Conservation (phyloP, 2,888 invertebrate genomes). For the Dynastes tityus region DNA sequence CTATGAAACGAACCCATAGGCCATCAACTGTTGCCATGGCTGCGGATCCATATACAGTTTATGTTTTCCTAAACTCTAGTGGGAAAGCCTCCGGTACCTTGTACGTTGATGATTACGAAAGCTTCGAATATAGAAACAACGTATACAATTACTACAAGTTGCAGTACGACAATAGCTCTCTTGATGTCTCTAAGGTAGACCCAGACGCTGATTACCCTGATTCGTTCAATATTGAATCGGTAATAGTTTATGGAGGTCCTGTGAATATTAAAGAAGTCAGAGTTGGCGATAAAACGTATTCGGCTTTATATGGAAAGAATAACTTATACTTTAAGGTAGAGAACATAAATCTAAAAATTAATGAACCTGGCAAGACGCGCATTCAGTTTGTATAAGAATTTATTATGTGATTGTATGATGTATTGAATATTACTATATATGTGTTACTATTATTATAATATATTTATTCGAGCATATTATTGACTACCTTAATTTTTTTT, state of each 20-base stretch:
- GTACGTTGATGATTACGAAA: constrained; percentile 87
- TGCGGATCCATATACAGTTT: constrained; percentile 59
- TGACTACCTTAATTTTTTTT: too few species aligned
- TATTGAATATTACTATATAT: neutral
- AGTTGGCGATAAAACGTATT: constrained; percentile 2
- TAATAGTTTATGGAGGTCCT: neutral
- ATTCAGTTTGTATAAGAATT: constrained; percentile 1
- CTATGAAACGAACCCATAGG: constrained; percentile 57
- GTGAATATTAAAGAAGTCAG: neutral
- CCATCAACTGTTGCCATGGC: constrained; percentile 58
- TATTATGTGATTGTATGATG: neutral
- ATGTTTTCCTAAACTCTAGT: constrained; percentile 64
- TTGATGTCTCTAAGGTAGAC: constrained; percentile 19
- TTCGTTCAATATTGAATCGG: neutral
- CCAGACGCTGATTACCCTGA: constrained; percentile 16
- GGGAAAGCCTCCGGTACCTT: constrained; percentile 82
- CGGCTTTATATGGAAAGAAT: neutral
- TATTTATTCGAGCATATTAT: too few species aligned
- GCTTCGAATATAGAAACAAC: constrained; percentile 39
- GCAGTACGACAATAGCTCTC: neutral
- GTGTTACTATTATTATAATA: neutral
- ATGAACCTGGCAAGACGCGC: neutral
- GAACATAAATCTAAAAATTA: neutral
- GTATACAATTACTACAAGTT: constrained; percentile 65
- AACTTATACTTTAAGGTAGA: neutral